Evolutionary conservation across 2,888 invertebrate species (phyloP), one percentile per base, ranked within the genome.

Genomic region (Tetropium fuscum): DNA sequence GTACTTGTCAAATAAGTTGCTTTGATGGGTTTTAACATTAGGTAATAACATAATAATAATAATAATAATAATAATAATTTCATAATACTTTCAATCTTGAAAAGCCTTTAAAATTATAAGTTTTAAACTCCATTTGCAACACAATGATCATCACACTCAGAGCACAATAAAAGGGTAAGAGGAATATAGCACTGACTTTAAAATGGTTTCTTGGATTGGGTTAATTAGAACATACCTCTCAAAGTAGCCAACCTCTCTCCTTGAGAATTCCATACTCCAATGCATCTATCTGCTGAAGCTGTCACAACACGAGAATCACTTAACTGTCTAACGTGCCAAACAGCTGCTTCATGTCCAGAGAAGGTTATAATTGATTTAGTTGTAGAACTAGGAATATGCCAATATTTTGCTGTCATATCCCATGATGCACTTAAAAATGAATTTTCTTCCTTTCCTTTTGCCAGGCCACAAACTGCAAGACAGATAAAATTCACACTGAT

Each of bases 221-320:
- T n/a, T n/a, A n/a, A n/a, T n/a, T n/a, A n/a, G n/a, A n/a, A 22
- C 36, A 5, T 40, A 89, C 90, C 93, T 80, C 84, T 87, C 27
- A 93, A 83, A 51, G 88, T 86, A 54, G 84, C 85, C 53, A 90
- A 80, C 69, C 88, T 84, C 60, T 86, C 86, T 2, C 93, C 94
- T 70, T 88, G 83, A 51, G 84, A 84, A 65, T 84, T 87, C 97
- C 97, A 98, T 18, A 95, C 81, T 69, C 90, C 90, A 53, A 98
- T 92, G 6, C 89, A 89, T 82, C 94, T 95, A 82, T 99, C 98
- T 10, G 98, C 98, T 0, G 95, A 94, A 0, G 92, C 98, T 8
- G 97, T 97, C 0, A 94, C 86, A 68, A 91, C 87, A 19, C 81
- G 83, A 1, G 83, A 82, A 62, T 85, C 85, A 15, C 83, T 62